A percentile compares a stretch with the other conserved stretches of the same genome.
These are phyloP conservation scores for Heteromurus nitidus DNA, from an alignment of 2,888 invertebrate genomes.

Conservation along the genomic window DNA sequence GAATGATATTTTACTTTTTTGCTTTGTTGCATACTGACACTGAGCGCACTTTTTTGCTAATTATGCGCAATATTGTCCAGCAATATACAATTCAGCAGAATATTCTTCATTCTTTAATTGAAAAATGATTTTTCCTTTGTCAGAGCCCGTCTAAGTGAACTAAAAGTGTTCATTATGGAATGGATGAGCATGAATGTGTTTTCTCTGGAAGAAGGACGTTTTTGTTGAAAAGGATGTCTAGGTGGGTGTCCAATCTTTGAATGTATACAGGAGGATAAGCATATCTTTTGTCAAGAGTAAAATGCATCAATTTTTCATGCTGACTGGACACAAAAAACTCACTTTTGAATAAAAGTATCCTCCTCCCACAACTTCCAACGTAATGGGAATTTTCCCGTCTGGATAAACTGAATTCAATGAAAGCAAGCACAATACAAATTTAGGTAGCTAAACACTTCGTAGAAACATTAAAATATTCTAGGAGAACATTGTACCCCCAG, in stretches of 20 bases:
- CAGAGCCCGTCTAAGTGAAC: background rate
- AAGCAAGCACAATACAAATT: no score
- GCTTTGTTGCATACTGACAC: background rate
- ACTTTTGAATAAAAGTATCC: no score
- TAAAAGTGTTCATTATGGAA: background rate
- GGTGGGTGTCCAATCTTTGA: constrained; percentile 10
- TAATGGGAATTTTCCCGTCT: constrained; percentile 9
- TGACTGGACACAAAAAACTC: no score
- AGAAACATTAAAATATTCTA: no score
- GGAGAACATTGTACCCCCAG: no score
- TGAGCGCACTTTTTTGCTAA: constrained; percentile 50
- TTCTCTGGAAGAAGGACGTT: background rate
- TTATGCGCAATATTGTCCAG: constrained; percentile 39
- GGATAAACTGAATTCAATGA: background rate
- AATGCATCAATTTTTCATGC: no score
- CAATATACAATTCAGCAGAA: background rate
- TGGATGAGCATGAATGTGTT: background rate
- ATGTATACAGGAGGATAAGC: background rate
- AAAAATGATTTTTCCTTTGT: constrained; percentile 4
- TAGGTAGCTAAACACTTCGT: no score
- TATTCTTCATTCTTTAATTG: background rate
- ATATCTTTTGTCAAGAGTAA: background rate
- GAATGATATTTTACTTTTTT: no score
- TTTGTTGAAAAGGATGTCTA: background rate
- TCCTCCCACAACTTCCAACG: constrained; percentile 10